These are phyloP conservation scores for Gallinago undulata DNA, from an alignment of 2,113 vertebrate species.

Conservation along the genomic window DNA sequence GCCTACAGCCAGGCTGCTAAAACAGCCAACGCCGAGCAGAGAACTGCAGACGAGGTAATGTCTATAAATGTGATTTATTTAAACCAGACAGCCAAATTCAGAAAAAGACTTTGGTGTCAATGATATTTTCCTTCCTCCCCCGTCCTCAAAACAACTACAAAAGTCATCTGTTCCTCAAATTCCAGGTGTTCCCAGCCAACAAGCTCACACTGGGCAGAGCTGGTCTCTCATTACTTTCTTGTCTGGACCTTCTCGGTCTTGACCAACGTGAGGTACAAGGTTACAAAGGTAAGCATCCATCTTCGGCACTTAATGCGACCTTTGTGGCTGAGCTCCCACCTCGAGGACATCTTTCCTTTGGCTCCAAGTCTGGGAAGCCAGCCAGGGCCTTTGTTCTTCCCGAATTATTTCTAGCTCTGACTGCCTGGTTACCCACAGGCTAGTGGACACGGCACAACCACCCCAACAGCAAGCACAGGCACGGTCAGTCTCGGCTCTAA, in stretches of 20 bases:
- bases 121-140: accelerated
- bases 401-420: neutral
- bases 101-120: neutral
- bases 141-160: accelerated
- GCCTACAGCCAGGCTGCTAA: accelerated
- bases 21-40: neutral
- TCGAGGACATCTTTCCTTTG: neutral
- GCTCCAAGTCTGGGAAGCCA: neutral
- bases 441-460: neutral
- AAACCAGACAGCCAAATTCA: neutral
- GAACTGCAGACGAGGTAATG: neutral
- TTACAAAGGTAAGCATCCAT: neutral
- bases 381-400: neutral
- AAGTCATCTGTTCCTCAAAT: neutral
- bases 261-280: accelerated
- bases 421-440: neutral
- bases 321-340: neutral
- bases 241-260: neutral
- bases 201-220: neutral
- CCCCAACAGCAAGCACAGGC: neutral
- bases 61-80: neutral
- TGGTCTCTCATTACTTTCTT: accelerated
- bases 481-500: neutral
- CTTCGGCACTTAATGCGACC: accelerated
- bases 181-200: neutral